These are phyloP conservation scores for Thrips palmi DNA, from an alignment of 1,140 invertebrate species.

Conservation along the genomic window DNA sequence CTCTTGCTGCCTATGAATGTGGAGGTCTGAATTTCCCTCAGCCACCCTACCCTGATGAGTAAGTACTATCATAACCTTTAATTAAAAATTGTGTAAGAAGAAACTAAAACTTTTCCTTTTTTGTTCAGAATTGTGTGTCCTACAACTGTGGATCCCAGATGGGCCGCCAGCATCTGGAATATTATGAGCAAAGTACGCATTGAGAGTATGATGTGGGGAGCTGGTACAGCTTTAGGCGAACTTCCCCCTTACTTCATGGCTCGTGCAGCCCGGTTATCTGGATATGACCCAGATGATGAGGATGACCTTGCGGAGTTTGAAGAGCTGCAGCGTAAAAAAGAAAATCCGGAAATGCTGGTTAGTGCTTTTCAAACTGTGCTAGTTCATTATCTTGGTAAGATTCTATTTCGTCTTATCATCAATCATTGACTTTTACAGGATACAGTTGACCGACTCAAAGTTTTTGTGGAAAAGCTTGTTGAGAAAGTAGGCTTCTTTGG, in stretches of 20 bases:
- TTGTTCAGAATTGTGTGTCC: constrained; percentile 56
- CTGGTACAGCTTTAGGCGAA: constrained; percentile 93
- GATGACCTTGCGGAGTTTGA: constrained; percentile 64
- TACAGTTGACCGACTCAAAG: constrained; percentile 67
- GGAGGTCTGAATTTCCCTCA: constrained; percentile 84
- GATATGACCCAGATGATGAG: constrained; percentile 45
- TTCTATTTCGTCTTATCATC: constrained; percentile 4
- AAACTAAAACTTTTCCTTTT: constrained; percentile 9
- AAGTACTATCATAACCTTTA: constrained; percentile 20
- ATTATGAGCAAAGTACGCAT: constrained; percentile 95
- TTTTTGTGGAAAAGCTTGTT: constrained; percentile 80
- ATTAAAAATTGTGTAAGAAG: background rate
- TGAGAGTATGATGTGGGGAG: constrained; percentile 95
- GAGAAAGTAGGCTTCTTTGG: constrained; percentile 93
- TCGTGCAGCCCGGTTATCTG: constrained; percentile 65
- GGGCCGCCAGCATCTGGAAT: constrained; percentile 49
- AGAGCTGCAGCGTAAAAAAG: constrained; percentile 44
- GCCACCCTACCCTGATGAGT: constrained; percentile 75
- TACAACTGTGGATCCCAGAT: constrained; percentile 32
- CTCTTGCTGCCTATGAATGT: constrained; percentile 95
- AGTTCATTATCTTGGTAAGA: background rate
- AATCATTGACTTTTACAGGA: too few species aligned
- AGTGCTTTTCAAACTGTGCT: constrained; percentile 8
- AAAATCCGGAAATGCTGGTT: constrained; percentile 23
- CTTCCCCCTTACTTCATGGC: constrained; percentile 97